These are phyloP conservation scores for Cataglyphis hispanica DNA, from an alignment of 1,140 invertebrate species.

Conservation along the genomic window DNA sequence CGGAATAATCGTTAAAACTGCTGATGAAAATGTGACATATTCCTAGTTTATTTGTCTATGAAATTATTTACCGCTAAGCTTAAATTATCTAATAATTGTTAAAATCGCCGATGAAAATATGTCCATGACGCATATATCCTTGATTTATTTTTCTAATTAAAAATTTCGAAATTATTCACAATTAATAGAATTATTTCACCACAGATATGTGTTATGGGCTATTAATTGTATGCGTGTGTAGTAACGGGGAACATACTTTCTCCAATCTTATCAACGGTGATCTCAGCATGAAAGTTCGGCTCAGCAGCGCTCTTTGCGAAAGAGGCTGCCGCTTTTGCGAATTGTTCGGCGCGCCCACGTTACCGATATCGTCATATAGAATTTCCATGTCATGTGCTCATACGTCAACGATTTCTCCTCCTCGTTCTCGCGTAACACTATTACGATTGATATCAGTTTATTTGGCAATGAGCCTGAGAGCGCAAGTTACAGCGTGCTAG, in stretches of 20 bases:
- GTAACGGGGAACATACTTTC: constrained; percentile 67
- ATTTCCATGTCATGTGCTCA: constrained; percentile 31
- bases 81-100: constrained; percentile 33
- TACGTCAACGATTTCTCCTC: constrained; percentile 40
- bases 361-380: constrained; percentile 39
- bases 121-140: not conserved
- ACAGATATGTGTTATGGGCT: constrained; percentile 54
- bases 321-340: constrained; percentile 53
- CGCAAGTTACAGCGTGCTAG: not conserved
- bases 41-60: constrained; percentile 29
- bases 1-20: constrained; percentile 11
- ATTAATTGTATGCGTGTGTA: constrained; percentile 67
- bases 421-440: not conserved
- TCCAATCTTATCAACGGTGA: constrained; percentile 70
- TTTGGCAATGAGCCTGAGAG: constrained; percentile 42
- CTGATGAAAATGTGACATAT: not conserved
- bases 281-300: constrained; percentile 72
- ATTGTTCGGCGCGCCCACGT: constrained; percentile 48
- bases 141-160: constrained; percentile 31
- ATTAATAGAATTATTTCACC: too few relatives aligned
- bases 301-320: constrained; percentile 59
- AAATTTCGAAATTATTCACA: constrained; percentile 42
- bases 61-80: constrained; percentile 36
- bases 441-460: constrained; percentile 39
- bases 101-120: not conserved